These are phyloP conservation scores for Arctopsyche grandis DNA, from an alignment of 1,140 invertebrate genomes.

Conservation along the genomic window DNA sequence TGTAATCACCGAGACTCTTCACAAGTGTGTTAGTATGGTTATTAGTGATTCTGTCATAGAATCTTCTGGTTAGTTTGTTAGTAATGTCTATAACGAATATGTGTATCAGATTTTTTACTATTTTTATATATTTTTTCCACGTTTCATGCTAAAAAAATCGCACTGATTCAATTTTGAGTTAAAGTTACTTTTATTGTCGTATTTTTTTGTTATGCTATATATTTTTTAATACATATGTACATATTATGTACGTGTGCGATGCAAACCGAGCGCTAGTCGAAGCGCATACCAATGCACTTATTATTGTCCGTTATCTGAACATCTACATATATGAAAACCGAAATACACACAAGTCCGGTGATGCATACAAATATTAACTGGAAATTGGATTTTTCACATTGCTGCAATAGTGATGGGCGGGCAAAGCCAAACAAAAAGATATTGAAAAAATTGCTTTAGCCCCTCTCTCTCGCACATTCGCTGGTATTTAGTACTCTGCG, in stretches of 20 bases:
- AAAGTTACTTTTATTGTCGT: neutral
- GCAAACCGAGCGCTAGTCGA: neutral
- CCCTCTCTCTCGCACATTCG: neutral
- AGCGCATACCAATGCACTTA: neutral
- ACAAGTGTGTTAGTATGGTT: no score
- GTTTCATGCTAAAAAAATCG: neutral
- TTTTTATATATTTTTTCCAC: neutral
- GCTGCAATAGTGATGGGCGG: slow-evolving; percentile 26
- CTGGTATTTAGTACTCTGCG: neutral
- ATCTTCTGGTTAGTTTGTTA: no score
- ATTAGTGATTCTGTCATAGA: no score
- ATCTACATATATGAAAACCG: slow-evolving; percentile 25
- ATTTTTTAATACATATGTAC: neutral
- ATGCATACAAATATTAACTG: slow-evolving; percentile 47
- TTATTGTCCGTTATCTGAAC: slow-evolving; percentile 38
- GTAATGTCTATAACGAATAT: no score
- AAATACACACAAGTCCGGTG: slow-evolving; percentile 34
- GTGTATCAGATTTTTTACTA: neutral
- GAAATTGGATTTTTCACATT: slow-evolving; percentile 47
- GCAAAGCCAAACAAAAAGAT: slow-evolving; percentile 37
- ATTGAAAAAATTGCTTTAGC: slow-evolving; percentile 38
- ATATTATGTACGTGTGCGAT: neutral
- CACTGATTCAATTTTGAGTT: neutral
- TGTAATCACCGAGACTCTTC: no score
- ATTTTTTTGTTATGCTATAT: neutral